Evolutionary conservation across 2,888 invertebrate genomes (phyloP).

Genomic region (Parnassius glacialis): DNA sequence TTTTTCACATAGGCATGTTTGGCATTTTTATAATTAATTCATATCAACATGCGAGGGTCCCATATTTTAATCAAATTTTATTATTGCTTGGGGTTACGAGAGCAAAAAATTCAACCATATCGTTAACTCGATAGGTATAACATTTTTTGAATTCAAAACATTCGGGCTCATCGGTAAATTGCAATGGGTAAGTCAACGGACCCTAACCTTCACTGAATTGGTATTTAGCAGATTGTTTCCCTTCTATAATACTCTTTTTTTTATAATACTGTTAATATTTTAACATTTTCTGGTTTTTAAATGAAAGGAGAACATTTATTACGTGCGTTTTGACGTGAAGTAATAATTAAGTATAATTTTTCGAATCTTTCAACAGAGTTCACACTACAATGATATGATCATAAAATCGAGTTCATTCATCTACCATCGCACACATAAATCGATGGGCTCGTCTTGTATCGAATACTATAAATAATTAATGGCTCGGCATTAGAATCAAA

Average conservation of each 20-base stretch:
- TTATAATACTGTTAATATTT: slow-evolving; percentile 30
- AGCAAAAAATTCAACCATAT: slow-evolving; percentile 47
- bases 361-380: slow-evolving; percentile 32
- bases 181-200: slow-evolving; percentile 41
- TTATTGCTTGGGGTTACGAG: slow-evolving; percentile 53
- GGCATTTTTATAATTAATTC: slow-evolving; percentile 67
- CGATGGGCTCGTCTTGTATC: slow-evolving; percentile 70
- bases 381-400: slow-evolving; percentile 50
- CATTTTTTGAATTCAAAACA: slow-evolving; percentile 52
- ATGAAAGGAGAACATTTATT: slow-evolving; percentile 14
- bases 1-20: slow-evolving; percentile 59
- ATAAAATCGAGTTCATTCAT: slow-evolving; percentile 48
- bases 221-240: slow-evolving; percentile 33
- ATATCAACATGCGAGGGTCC: slow-evolving; percentile 56
- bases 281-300: slow-evolving; percentile 10
- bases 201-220: slow-evolving; percentile 35
- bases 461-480: slow-evolving; percentile 81
- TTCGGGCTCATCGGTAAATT: slow-evolving; percentile 52
- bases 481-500: slow-evolving; percentile 79
- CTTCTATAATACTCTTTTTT: slow-evolving; percentile 28
- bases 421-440: slow-evolving; percentile 64
- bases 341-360: slow-evolving; percentile 12
- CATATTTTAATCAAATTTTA: slow-evolving; percentile 71
- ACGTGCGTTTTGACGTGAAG: slow-evolving; percentile 31
- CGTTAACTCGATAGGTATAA: slow-evolving; percentile 49